A percentile compares a stretch with the other conserved stretches of the same genome.
Evolutionary conservation across 2,888 invertebrate species (phyloP).

Genomic region (Archaeoteleia sp.): DNA sequence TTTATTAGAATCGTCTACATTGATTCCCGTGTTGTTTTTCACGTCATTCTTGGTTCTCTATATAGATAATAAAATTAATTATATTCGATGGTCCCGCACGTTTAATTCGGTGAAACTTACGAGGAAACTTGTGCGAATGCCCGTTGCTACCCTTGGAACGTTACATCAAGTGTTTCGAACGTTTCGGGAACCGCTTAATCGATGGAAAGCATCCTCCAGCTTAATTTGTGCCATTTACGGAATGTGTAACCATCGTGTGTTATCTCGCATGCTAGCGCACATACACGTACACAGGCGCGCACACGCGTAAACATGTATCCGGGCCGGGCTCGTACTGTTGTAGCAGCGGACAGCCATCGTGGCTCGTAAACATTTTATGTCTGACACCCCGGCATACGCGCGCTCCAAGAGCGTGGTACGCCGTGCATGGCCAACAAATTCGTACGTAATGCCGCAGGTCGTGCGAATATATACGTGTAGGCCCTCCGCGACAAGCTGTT

Average conservation of each 20-base stretch:
- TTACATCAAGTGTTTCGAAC: constrained; percentile 13
- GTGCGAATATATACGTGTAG: constrained; percentile 27
- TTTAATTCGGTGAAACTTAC: too few relatives aligned
- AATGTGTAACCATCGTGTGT: constrained; percentile 1
- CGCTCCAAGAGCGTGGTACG: constrained; percentile 28
- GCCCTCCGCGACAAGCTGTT: constrained; percentile 48
- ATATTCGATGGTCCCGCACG: too few relatives aligned
- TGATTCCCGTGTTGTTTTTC: too few relatives aligned
- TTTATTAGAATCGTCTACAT: too few relatives aligned
- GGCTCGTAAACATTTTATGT: constrained; percentile 40
- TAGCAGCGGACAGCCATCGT: constrained; percentile 41
- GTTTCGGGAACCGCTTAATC: constrained; percentile 25
- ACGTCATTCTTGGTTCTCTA: too few relatives aligned
- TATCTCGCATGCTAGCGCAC: not conserved
- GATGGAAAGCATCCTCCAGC: constrained; percentile 29
- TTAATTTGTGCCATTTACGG: constrained; percentile 38
- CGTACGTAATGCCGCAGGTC: constrained; percentile 26
- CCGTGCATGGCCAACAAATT: constrained; percentile 35
- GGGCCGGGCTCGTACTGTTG: not conserved
- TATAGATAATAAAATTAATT: too few relatives aligned
- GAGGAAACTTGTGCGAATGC: constrained; percentile 31
- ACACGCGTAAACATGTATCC: too few relatives aligned
- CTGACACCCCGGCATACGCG: constrained; percentile 31
- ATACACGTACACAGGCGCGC: not conserved
- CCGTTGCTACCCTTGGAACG: not conserved